Evolutionary conservation across 2,797 vertebrate genomes (phyloP).

Genomic region (Crocodylus rhombifer): DNA sequence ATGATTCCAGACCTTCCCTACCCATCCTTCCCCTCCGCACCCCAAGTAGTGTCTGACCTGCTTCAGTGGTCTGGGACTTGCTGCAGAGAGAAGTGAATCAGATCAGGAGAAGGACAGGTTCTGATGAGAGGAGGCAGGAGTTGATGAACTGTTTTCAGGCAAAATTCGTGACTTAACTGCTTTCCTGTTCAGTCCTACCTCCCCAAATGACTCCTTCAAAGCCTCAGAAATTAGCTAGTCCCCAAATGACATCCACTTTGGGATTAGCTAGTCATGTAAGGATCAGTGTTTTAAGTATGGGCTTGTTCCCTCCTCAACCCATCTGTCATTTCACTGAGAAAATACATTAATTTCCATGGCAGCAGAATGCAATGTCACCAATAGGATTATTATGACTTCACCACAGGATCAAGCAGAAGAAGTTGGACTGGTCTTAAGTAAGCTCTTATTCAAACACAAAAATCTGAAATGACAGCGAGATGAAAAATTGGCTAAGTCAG

Average conservation of each 20-base stretch:
- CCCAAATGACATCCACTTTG: slow-evolving; percentile 55
- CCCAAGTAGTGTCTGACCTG: neutral
- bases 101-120: neutral
- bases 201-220: neutral
- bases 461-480: slow-evolving; percentile 36
- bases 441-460: slow-evolving; percentile 31
- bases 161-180: neutral
- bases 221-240: slow-evolving; percentile 70
- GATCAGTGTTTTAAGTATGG: slow-evolving; percentile 61
- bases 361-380: slow-evolving; percentile 62
- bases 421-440: slow-evolving; percentile 24
- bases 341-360: slow-evolving; percentile 74
- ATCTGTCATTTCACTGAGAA: slow-evolving; percentile 75
- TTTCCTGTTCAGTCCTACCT: neutral
- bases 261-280: slow-evolving; percentile 70
- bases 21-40: too few species aligned
- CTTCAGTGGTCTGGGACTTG: neutral
- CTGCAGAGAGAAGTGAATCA: neutral
- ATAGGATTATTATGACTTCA: slow-evolving; percentile 60
- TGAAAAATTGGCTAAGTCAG: neutral
- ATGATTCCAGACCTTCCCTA: too few species aligned
- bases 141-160: slow-evolving; percentile 1
- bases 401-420: slow-evolving; percentile 61
- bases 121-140: neutral
- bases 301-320: slow-evolving; percentile 66